Evolutionary conservation across 1,140 invertebrate genomes (phyloP).

Genomic region (Nylanderia fulva): DNA sequence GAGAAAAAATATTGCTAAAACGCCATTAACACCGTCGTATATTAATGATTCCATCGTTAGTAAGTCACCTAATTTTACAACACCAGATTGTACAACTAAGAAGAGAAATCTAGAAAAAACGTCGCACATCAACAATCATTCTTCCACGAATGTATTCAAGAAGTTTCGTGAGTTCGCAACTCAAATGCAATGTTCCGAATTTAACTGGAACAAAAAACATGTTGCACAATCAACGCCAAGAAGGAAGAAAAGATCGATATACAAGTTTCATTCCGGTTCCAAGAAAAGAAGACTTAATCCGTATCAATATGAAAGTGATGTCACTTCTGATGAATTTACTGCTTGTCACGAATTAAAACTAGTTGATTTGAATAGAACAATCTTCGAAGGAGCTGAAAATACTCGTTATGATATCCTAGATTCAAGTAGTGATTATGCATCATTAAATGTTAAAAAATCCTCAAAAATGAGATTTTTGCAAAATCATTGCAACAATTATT

Average conservation of each 20-base stretch:
- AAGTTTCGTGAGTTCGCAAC: background rate
- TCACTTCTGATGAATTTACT: slow-evolving; percentile 23
- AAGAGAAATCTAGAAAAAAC: slow-evolving; percentile 19
- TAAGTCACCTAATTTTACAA: slow-evolving; percentile 60
- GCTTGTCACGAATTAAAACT: slow-evolving; percentile 14
- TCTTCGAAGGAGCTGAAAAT: background rate
- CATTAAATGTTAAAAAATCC: slow-evolving; percentile 15
- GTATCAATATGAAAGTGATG: slow-evolving; percentile 28
- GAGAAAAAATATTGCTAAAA: slow-evolving; percentile 13
- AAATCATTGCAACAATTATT: slow-evolving; percentile 54
- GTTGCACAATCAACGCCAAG: slow-evolving; percentile 68
- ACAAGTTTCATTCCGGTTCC: slow-evolving; percentile 22
- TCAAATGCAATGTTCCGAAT: slow-evolving; percentile 38
- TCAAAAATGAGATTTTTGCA: background rate
- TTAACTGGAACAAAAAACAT: slow-evolving; percentile 27
- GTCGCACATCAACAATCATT: background rate
- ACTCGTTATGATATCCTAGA: background rate
- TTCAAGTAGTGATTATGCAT: background rate
- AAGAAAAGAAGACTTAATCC: background rate
- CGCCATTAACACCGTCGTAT: slow-evolving; percentile 5
- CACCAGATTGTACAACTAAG: background rate
- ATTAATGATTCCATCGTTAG: slow-evolving; percentile 61
- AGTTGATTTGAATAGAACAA: slow-evolving; percentile 27
- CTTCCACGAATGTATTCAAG: slow-evolving; percentile 15
- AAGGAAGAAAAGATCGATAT: slow-evolving; percentile 52